phyloP scores from a whole-genome alignment of 2,797 vertebrate genomes.

The Graptemys geographica region DNA sequence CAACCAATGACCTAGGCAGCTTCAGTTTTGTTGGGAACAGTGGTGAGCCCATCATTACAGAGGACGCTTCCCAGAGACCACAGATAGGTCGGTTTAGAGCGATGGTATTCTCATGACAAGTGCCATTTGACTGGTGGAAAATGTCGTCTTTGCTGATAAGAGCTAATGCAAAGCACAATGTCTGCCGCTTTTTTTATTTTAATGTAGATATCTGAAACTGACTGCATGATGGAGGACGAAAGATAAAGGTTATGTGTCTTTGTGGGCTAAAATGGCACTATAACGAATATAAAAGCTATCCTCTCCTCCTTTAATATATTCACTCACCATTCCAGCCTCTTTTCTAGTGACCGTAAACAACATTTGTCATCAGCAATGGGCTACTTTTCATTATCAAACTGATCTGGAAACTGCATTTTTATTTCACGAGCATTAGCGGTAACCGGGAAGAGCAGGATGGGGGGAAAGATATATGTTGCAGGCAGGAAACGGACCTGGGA shows the following conservation, averaged over 20 bases:
- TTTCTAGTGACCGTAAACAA: conserved; percentile 80
- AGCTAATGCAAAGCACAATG: conserved; percentile 74
- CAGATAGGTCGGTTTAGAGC: conserved; percentile 5
- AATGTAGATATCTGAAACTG: conserved; percentile 78
- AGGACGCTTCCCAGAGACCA: neutral
- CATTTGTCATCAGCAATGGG: conserved; percentile 80
- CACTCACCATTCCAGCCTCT: conserved; percentile 76
- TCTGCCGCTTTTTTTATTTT: conserved; percentile 80
- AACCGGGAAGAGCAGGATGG: conserved; percentile 49
- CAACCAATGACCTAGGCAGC: fast-evolving
- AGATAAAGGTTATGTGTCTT: conserved; percentile 80
- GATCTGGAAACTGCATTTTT: conserved; percentile 79
- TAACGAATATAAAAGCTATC: conserved; percentile 81
- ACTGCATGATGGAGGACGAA: conserved; percentile 78
- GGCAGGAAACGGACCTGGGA: conserved; percentile 56
- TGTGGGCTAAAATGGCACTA: conserved; percentile 74
- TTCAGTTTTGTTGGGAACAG: neutral
- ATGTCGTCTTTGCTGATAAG: conserved; percentile 74
- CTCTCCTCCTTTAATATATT: conserved; percentile 80
- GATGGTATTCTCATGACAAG: conserved; percentile 64
- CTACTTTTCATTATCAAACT: conserved; percentile 80
- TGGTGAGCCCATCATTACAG: neutral
- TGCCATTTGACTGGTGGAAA: conserved; percentile 71
- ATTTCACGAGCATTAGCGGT: conserved; percentile 72
- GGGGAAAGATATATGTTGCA: conserved; percentile 65